Percentiles rank a stretch among this genome's conserved stretches.
Conservation (phyloP, 2,797 vertebrate species). For the Smutsia gigantea region DNA sequence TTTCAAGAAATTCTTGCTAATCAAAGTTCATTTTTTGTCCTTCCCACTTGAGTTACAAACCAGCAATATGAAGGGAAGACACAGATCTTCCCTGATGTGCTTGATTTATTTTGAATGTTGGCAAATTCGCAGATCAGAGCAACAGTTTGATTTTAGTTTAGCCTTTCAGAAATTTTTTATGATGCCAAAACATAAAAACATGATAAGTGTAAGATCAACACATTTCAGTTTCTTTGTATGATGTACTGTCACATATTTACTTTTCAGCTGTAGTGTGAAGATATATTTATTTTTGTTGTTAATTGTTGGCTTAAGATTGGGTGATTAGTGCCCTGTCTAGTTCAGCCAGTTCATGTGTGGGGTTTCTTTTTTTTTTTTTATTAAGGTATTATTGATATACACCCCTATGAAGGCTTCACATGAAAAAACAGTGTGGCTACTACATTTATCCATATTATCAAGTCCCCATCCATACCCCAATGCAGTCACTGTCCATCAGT, state of each 20-base stretch:
- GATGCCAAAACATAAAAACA: background rate
- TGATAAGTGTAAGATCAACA: background rate
- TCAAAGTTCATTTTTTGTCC: background rate
- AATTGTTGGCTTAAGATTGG: slow-evolving; percentile 11
- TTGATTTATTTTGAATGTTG: slow-evolving; percentile 49
- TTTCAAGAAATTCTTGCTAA: slow-evolving; percentile 32
- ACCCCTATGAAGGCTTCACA: too few relatives aligned
- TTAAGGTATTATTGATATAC: too few relatives aligned
- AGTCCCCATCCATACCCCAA: too few relatives aligned
- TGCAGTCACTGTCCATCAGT: too few relatives aligned
- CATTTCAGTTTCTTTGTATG: background rate
- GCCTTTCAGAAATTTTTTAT: slow-evolving; percentile 6
- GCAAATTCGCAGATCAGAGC: background rate
- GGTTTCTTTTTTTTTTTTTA: background rate
- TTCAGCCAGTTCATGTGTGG: background rate
- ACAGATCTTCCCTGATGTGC: background rate
- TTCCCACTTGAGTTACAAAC: background rate
- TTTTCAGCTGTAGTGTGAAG: background rate
- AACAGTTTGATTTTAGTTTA: slow-evolving; percentile 8
- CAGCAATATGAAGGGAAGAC: background rate
- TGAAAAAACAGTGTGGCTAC: too few relatives aligned
- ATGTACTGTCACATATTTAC: background rate
- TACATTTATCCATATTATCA: too few relatives aligned
- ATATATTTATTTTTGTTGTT: slow-evolving; percentile 33
- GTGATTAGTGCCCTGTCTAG: background rate